Conservation (phyloP, 2,113 vertebrate species). For the Heterotilapia buettikoferi region DNA sequence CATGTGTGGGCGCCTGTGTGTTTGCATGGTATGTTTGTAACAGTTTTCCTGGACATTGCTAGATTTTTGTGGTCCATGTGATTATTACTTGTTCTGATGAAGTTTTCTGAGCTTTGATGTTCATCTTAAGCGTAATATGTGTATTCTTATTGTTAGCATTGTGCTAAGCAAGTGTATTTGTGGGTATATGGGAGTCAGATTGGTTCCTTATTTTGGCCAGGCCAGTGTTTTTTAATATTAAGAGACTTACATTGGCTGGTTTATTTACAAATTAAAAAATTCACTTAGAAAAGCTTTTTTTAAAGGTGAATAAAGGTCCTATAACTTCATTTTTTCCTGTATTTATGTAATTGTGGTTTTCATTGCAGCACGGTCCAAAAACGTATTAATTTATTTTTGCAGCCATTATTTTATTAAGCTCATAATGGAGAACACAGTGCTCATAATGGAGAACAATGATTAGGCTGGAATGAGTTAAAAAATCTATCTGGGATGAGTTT, state of each 20-base stretch:
- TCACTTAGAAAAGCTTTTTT: background rate
- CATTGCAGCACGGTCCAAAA: background rate
- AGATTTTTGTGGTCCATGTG: background rate
- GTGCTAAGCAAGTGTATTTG: background rate
- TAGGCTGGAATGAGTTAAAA: background rate
- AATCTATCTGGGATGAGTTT: background rate
- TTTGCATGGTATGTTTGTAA: background rate
- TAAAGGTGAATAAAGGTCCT: background rate
- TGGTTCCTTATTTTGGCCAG: background rate
- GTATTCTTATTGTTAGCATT: background rate
- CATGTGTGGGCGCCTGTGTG: background rate
- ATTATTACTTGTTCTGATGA: background rate
- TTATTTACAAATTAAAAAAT: background rate
- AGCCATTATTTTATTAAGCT: background rate
- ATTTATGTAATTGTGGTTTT: background rate
- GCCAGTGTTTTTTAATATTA: background rate
- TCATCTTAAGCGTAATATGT: background rate
- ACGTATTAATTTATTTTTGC: background rate
- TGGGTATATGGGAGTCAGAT: background rate
- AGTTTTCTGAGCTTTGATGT: background rate
- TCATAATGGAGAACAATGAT: background rate
- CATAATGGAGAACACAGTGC: background rate
- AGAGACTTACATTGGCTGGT: background rate
- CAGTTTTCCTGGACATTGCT: background rate
- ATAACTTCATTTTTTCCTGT: background rate